phyloP scores from a whole-genome alignment of 2,113 vertebrate species.

The Nyctereutes procyonoides region DNA sequence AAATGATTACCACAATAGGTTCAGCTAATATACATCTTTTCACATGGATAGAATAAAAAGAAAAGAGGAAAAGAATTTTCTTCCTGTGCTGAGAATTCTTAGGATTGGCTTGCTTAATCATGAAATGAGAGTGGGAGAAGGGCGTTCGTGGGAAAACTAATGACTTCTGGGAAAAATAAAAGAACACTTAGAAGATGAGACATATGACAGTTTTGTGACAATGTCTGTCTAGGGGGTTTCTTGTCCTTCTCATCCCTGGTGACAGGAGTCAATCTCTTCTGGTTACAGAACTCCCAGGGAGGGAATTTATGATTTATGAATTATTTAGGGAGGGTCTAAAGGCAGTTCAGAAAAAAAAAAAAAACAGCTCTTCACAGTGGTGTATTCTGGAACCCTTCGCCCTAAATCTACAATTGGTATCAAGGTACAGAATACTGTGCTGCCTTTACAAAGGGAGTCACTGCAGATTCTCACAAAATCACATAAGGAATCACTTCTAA shows the following conservation, averaged over 20 bases:
- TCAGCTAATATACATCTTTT: background rate
- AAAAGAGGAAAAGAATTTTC: background rate
- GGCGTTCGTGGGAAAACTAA: background rate
- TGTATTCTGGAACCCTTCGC: background rate
- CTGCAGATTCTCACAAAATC: background rate
- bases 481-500: background rate
- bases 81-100: background rate
- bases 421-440: background rate
- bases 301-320: background rate
- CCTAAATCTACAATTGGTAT: background rate
- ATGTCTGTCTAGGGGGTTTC: background rate
- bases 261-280: background rate
- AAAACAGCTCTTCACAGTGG: background rate
- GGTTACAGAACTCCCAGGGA: background rate
- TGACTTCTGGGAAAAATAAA: background rate
- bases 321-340: background rate
- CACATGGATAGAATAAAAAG: background rate
- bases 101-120: background rate
- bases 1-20: background rate
- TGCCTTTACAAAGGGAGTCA: background rate
- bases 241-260: background rate
- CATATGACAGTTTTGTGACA: background rate
- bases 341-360: background rate
- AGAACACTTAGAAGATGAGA: background rate
- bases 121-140: background rate